A percentile compares a stretch with the other conserved stretches of the same genome.
Evolutionary conservation across 2,888 invertebrate species (phyloP).

Genomic region (Bursaphelenchus okinawaensis): DNA sequence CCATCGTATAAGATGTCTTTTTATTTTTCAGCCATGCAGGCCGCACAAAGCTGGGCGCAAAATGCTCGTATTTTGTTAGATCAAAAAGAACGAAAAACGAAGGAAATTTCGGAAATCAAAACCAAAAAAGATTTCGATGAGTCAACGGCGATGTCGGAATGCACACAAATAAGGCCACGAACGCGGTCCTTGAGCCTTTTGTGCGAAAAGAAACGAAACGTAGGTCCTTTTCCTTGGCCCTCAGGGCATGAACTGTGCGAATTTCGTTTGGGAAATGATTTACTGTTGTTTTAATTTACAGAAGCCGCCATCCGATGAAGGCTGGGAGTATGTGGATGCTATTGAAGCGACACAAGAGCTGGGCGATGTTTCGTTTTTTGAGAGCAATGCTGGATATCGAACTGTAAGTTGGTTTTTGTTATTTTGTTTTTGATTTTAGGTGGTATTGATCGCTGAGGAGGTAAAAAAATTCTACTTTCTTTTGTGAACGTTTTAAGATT

Average conservation of each 20-base stretch:
- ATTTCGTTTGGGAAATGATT: neutral
- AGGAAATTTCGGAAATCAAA: neutral
- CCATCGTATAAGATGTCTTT: neutral
- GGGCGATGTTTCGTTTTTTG: conserved; percentile 1
- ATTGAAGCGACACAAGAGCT: conserved; percentile 7
- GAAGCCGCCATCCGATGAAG: neutral
- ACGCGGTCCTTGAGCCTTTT: neutral
- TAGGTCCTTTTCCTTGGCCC: neutral
- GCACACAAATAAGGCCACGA: neutral
- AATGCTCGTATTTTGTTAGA: neutral
- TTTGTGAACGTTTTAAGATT: too few species aligned
- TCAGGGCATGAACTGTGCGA: neutral
- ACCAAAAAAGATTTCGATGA: neutral
- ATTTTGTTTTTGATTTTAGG: too few species aligned
- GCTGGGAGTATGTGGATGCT: neutral
- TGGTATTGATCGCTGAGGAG: too few species aligned
- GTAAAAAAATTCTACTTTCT: too few species aligned
- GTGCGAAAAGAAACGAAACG: neutral
- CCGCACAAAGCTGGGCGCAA: neutral
- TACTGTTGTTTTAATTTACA: neutral
- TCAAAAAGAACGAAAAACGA: too few species aligned
- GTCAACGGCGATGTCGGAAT: neutral
- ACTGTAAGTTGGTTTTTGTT: conserved; percentile 12
- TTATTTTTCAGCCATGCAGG: too few species aligned
- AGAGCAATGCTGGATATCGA: conserved; percentile 20